Percentiles rank a stretch among this genome's conserved stretches.
Conservation (phyloP, 2,113 vertebrate genomes). For the Poeciliopsis prolifica region DNA sequence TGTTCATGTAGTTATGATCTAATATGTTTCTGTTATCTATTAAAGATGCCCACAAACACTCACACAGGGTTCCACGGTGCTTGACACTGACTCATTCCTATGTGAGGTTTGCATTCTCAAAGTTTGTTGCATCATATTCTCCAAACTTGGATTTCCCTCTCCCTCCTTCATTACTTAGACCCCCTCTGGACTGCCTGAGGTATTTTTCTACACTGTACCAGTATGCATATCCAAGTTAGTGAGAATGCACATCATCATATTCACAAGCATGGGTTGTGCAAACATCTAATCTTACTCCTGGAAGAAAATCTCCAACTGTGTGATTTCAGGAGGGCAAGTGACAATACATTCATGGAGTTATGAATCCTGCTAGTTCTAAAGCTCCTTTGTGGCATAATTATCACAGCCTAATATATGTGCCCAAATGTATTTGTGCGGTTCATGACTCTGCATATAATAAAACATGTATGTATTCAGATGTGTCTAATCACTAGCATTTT, state of each 20-base stretch:
- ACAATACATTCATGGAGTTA: slow-evolving; percentile 39
- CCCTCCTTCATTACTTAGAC: slow-evolving; percentile 58
- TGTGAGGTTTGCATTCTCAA: slow-evolving; percentile 54
- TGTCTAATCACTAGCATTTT: slow-evolving; percentile 16
- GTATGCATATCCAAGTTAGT: slow-evolving; percentile 23
- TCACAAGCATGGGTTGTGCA: slow-evolving; percentile 16
- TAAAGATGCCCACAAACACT: no score
- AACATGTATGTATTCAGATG: not conserved
- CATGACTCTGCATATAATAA: slow-evolving; percentile 21
- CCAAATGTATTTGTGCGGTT: slow-evolving; percentile 24
- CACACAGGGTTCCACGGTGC: slow-evolving; percentile 44
- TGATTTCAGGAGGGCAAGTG: slow-evolving; percentile 33
- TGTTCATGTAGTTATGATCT: slow-evolving; percentile 10
- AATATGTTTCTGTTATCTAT: no score
- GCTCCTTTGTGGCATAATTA: slow-evolving; percentile 9
- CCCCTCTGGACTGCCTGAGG: slow-evolving; percentile 60
- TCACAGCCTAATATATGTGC: slow-evolving; percentile 22
- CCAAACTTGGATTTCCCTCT: slow-evolving; percentile 57
- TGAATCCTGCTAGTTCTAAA: slow-evolving; percentile 28
- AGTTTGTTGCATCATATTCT: slow-evolving; percentile 60
- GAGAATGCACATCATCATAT: slow-evolving; percentile 2
- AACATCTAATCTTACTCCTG: slow-evolving; percentile 24
- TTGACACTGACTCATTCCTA: slow-evolving; percentile 53
- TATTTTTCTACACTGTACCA: slow-evolving; percentile 28
- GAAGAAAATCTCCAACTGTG: slow-evolving; percentile 26